Base-by-base conservation (phyloP, 2,888 invertebrate species). In the Hemicrepidius hirtus region DNA sequence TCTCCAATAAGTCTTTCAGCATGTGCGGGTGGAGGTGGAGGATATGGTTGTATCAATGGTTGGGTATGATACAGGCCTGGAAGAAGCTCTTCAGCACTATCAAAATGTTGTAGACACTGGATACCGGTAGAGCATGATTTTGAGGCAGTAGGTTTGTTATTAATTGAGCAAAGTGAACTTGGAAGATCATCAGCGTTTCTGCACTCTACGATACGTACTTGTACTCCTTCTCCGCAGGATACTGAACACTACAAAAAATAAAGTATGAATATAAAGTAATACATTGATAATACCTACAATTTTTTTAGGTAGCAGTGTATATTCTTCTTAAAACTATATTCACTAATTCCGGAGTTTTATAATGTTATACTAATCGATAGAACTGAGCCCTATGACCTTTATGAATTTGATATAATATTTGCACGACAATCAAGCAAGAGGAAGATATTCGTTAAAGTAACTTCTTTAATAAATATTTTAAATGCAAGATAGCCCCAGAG, bases 151-250 rank as follows among this genome's bases (percentile, higher is more conserved):
- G 95, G 96, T 82, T 93, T 91, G 68, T 90, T 88, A 10, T 87
- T 85, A 0, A 90, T 89, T 79, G 94, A 92, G 83, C 96, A 96
- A 53, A 90, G 78, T 85, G 90, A 75, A 87, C 91, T 84, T 50
- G 88, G 85, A 75, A 87, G 86, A 78, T 90, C 90, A 67, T 87
- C 85, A 60, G 87, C 86, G 80, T 92, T 93, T 71, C 92, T 89
- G 84, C 97, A 97, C 82, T 94, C 93, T 62, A 97, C 94, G 37
- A 91, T 91, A 16, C 97, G 91, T 21, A 93, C 93, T 86, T 95
- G 95, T 35, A 94, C 88, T 0, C 97, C 97, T 83, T 92, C 94
- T 9, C 97, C 97, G 83, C 97, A 98, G 9, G 95, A 94, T 9
- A 94, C 95, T n/a, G 97, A 97, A 84, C 98, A 98, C 96, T 97